phyloP scores from a whole-genome alignment of 2,888 invertebrate genomes.

The Spialia ferax region DNA sequence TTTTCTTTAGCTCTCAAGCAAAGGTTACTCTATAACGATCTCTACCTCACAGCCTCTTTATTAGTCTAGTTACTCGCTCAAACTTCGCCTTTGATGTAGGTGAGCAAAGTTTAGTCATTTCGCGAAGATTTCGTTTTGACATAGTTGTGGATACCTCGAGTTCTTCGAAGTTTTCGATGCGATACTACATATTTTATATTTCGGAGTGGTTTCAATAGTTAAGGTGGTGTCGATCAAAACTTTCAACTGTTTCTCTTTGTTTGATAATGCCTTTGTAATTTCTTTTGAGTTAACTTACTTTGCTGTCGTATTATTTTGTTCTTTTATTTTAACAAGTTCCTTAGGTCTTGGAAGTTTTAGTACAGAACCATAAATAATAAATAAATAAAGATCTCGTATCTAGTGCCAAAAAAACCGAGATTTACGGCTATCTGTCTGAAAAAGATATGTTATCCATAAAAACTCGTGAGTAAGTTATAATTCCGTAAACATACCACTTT shows the following conservation, averaged over 20 bases:
- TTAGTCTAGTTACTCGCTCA: conserved; percentile 9
- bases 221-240: background rate
- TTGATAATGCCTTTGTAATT: background rate
- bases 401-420: background rate
- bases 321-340: too few relatives aligned
- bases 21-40: background rate
- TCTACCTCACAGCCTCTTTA: conserved; percentile 2
- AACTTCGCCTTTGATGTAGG: conserved; percentile 16
- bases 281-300: background rate
- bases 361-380: too few relatives aligned
- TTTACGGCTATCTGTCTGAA: background rate
- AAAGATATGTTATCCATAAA: background rate
- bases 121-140: conserved; percentile 10
- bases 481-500: background rate
- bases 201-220: background rate
- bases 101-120: conserved; percentile 17
- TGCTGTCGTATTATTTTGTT: background rate
- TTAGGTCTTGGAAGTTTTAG: too few relatives aligned
- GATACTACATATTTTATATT: background rate
- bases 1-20: background rate
- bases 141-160: background rate
- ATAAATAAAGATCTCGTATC: background rate
- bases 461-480: background rate
- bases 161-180: background rate
- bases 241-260: background rate